Conservation (phyloP, 2,888 invertebrate genomes). For the Tetramorium bicarinatum region DNA sequence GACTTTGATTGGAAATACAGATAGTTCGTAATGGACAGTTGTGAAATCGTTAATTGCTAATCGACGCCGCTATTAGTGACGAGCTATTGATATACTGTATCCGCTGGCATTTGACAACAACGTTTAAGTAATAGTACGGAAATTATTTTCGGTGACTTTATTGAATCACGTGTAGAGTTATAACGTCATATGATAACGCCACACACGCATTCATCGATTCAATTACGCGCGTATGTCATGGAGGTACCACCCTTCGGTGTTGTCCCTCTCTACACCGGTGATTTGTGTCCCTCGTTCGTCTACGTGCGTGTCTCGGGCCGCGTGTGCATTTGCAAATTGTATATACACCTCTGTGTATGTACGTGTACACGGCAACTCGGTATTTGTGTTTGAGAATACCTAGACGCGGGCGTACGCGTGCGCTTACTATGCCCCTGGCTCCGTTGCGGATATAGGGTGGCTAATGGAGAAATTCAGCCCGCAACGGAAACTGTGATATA, state of each 20-base stretch:
- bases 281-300: conserved; percentile 75
- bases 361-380: not conserved
- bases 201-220: conserved; percentile 64
- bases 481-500: conserved; percentile 77
- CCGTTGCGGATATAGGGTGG: conserved; percentile 57
- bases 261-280: conserved; percentile 74
- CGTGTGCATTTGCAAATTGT: conserved; percentile 55
- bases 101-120: not conserved
- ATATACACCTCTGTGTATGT: conserved; percentile 42
- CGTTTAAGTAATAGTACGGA: not conserved
- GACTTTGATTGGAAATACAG: not conserved
- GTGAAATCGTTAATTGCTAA: not conserved
- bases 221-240: conserved; percentile 75
- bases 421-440: conserved; percentile 44
- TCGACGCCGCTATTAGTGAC: not conserved
- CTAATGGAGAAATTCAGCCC: conserved; percentile 80
- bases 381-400: conserved; percentile 45
- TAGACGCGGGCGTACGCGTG: conserved; percentile 42
- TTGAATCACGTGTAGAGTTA: conserved; percentile 17
- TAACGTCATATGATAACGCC: conserved; percentile 42
- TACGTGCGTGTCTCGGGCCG: conserved; percentile 69
- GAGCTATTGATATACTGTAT: not conserved
- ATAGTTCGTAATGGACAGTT: not conserved
- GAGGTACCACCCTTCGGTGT: conserved; percentile 71
- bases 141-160: conserved; percentile 35